A percentile compares a stretch with the other conserved stretches of the same genome.
phyloP scores from a whole-genome alignment of 2,888 invertebrate genomes.

The Lottia scabra region DNA sequence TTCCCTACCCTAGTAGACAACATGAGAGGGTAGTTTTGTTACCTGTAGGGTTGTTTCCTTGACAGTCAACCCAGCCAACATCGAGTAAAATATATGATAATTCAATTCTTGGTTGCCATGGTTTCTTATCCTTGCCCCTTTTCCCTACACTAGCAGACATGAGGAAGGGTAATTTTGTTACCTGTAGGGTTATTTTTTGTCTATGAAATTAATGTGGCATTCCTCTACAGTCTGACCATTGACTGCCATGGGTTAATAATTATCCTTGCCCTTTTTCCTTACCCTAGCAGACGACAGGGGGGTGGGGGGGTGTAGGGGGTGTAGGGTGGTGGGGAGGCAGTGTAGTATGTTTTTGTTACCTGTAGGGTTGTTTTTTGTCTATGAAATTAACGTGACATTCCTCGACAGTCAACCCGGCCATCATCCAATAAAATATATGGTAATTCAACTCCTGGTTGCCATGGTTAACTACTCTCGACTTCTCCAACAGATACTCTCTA shows the following conservation, averaged over 20 bases:
- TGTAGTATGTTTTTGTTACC: slow-evolving; percentile 12
- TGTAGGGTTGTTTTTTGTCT: slow-evolving; percentile 10
- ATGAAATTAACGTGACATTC: slow-evolving; percentile 45
- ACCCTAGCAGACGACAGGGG: too few species aligned
- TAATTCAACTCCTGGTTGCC: slow-evolving; percentile 60
- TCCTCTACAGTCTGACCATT: slow-evolving; percentile 56
- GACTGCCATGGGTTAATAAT: too few species aligned
- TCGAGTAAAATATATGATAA: slow-evolving; percentile 67
- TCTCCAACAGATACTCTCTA: slow-evolving; percentile 64
- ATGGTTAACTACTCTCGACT: slow-evolving; percentile 62
- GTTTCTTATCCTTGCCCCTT: too few species aligned
- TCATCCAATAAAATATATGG: slow-evolving; percentile 67
- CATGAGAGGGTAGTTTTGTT: neutral
- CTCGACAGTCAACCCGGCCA: slow-evolving; percentile 59
- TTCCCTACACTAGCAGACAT: too few species aligned
- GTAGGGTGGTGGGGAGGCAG: too few species aligned
- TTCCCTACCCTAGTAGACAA: too few species aligned
- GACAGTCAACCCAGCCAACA: slow-evolving; percentile 61
- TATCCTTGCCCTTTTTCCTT: too few species aligned
- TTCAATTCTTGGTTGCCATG: too few species aligned
- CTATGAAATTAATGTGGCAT: slow-evolving; percentile 37
- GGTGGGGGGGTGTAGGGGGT: too few species aligned
- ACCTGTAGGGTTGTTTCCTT: slow-evolving; percentile 38
- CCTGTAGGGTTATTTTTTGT: slow-evolving; percentile 10
- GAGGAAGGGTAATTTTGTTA: too few species aligned